These are phyloP conservation scores for Paratrypauchen microcephalus DNA, from an alignment of 2,797 vertebrate genomes.

Conservation along the genomic window DNA sequence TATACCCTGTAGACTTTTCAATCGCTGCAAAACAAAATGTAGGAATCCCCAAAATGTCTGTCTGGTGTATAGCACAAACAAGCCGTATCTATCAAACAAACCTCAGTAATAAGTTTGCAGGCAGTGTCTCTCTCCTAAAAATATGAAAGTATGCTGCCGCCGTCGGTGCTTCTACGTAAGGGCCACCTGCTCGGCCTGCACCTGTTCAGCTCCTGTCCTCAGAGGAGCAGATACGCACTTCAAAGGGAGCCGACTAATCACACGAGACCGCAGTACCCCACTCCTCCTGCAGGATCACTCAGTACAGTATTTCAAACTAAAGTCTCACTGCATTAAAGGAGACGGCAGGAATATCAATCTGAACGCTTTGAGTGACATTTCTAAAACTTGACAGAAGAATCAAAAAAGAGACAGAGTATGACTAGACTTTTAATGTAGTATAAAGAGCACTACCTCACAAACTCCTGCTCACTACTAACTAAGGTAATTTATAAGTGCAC, in stretches of 20 bases:
- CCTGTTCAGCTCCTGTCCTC: slow-evolving; percentile 56
- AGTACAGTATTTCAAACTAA: slow-evolving; percentile 42
- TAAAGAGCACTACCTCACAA: background rate
- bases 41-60: background rate
- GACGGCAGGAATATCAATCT: slow-evolving; percentile 12
- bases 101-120: background rate
- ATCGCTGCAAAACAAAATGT: background rate
- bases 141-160: slow-evolving; percentile 28
- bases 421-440: background rate
- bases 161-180: slow-evolving; percentile 34
- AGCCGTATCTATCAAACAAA: slow-evolving; percentile 9
- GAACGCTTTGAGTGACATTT: slow-evolving; percentile 3
- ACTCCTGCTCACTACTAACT: background rate
- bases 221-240: slow-evolving; percentile 47
- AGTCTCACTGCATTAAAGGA: slow-evolving; percentile 18
- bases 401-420: background rate
- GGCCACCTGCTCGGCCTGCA: slow-evolving; percentile 61
- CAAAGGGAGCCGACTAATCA: slow-evolving; percentile 63
- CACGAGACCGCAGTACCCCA: slow-evolving; percentile 38
- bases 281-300: slow-evolving; percentile 35
- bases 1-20: background rate
- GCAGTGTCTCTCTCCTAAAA: slow-evolving; percentile 23
- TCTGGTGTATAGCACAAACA: background rate
- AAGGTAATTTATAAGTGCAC: background rate
- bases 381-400: slow-evolving; percentile 21